Evolutionary conservation across 2,797 vertebrate species (phyloP), one percentile per base, ranked within the genome.

Genomic region (Spinibarbus caldwelli): DNA sequence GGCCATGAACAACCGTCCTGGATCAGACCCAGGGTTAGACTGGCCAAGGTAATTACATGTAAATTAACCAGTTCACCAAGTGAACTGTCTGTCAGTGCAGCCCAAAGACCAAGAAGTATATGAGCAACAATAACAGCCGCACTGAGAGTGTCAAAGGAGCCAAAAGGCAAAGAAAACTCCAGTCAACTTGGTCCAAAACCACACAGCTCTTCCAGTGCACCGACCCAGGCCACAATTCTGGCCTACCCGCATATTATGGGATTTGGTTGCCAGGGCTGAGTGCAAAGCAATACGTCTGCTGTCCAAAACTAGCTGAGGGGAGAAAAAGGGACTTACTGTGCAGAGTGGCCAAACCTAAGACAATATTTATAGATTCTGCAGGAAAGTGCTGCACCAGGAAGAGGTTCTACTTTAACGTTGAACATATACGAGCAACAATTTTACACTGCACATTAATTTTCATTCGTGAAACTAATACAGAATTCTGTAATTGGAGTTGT

Each of bases 111-210:
- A 41, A 62, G 85, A 87, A 87, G 83, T 86, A 87, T 78, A 89
- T 90, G 90, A 72, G 81, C 83, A 89, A 86, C 83, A 83, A 86
- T 86, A 89, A 92, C 90, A 88, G 86, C 89, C 66, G 83, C 77
- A 85, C 67, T 83, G 86, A 87, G 85, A 91, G 89, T 45, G 85
- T 86, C 49, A 9, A 43, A 85, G 66, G 78, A 85, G 79, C 66
- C 72, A 66, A 80, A 81, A 72, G 47, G 83, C 71, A 85, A 80
- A 86, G 84, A 81, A 64, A 78, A 78, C 11, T 85, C 82, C 89
- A 86, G 73, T 80, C 86, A 89, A 76, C 82, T 45, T 66, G 78
- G 8, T 88, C 36, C 76, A 59, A 68, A 77, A 57, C 86, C 89
- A 82, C 62, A 78, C n/a, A 43, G 47, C 26, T 77, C n/a, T 77